These are phyloP conservation scores for Selene dorsalis DNA, from an alignment of 2,797 vertebrate genomes.

Conservation along the genomic window DNA sequence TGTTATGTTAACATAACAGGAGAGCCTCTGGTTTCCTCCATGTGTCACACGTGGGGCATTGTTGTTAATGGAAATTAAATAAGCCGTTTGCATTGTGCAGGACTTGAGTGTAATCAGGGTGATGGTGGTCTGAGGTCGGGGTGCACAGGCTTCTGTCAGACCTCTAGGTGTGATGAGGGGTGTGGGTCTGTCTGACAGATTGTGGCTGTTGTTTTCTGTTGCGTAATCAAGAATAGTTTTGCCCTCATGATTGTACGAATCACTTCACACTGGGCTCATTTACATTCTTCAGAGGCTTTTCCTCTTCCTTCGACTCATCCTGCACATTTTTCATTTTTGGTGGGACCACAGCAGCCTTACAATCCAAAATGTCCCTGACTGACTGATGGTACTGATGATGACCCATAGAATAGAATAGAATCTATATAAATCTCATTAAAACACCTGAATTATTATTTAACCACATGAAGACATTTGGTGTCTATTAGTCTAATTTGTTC, in stretches of 20 bases:
- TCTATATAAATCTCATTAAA: too few relatives aligned
- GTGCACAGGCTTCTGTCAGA: not conserved
- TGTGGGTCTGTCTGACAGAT: not conserved
- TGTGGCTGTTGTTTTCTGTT: not conserved
- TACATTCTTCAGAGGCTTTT: not conserved
- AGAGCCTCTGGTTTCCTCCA: conserved; percentile 28
- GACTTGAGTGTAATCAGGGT: conserved; percentile 24
- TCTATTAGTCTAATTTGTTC: not conserved
- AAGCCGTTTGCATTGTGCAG: conserved; percentile 30
- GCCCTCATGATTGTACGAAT: not conserved
- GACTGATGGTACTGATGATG: too few relatives aligned
- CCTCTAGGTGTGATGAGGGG: not conserved
- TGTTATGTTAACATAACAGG: conserved; percentile 61
- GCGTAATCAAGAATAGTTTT: not conserved
- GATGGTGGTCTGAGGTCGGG: conserved; percentile 25
- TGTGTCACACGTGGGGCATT: conserved; percentile 36
- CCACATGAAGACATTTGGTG: not conserved
- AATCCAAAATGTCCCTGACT: too few relatives aligned
- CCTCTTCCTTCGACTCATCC: not conserved
- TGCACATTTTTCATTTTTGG: not conserved
- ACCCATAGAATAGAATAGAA: too few relatives aligned
- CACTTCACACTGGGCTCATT: not conserved
- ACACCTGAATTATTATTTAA: too few relatives aligned
- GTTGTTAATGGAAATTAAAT: conserved; percentile 60
- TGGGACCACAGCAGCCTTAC: too few relatives aligned